A percentile compares a stretch with the other conserved stretches of the same genome.
phyloP scores from a whole-genome alignment of 2,888 invertebrate species.

The Cancer borealis region DNA sequence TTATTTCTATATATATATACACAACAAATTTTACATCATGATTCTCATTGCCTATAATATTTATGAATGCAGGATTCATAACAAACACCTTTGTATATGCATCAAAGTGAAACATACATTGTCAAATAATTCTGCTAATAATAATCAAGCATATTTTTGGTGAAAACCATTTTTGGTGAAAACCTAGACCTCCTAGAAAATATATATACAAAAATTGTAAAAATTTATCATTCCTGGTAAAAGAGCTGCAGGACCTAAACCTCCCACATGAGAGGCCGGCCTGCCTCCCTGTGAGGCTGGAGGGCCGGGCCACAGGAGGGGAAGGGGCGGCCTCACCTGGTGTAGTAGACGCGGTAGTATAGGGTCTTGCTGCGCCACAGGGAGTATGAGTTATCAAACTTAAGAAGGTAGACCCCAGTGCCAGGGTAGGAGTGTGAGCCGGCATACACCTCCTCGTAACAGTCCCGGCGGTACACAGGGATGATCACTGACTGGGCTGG shows the following conservation, averaged over 20 bases:
- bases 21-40: background rate
- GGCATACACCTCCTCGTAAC: slow-evolving; percentile 90
- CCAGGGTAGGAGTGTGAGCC: slow-evolving; percentile 83
- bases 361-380: slow-evolving; percentile 99
- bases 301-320: background rate
- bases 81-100: background rate
- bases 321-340: slow-evolving; percentile 79
- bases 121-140: background rate
- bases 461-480: slow-evolving; percentile 96
- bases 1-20: background rate
- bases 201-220: background rate
- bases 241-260: background rate
- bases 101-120: background rate
- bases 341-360: slow-evolving; percentile 99
- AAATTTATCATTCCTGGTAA: background rate
- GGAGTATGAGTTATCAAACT: slow-evolving; percentile 99
- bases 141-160: background rate
- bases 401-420: slow-evolving; percentile 96
- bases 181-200: background rate
- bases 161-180: background rate
- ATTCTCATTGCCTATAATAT: background rate
- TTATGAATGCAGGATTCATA: background rate
- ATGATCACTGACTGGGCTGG: slow-evolving; percentile 91
- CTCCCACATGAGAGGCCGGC: background rate
- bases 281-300: background rate